These are phyloP conservation scores for Cotesia vestalis DNA, from an alignment of 1,140 invertebrate genomes.

Conservation along the genomic window DNA sequence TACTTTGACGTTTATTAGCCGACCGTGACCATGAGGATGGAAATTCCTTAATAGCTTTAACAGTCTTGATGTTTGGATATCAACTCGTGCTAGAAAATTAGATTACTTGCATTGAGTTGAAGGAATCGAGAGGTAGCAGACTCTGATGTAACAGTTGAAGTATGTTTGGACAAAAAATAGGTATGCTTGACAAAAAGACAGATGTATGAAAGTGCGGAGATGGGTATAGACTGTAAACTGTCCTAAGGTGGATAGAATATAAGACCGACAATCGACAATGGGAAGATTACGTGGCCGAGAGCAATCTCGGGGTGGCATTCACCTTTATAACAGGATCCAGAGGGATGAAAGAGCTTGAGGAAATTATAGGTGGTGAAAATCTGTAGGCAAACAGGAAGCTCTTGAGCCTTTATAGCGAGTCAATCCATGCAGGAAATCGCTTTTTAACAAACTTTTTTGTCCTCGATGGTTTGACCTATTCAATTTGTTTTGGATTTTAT, in stretches of 20 bases:
- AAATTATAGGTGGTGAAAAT: constrained; percentile 48
- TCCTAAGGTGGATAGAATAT: constrained; percentile 3
- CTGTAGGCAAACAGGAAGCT: constrained; percentile 47
- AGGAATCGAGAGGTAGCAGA: neutral
- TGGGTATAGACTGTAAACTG: constrained; percentile 23
- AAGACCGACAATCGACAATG: constrained; percentile 26
- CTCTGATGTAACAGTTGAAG: neutral
- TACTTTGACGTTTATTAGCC: too few relatives aligned
- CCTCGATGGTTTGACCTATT: constrained; percentile 42
- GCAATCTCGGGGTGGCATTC: constrained; percentile 35
- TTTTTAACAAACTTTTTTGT: constrained; percentile 34
- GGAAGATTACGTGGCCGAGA: constrained; percentile 37
- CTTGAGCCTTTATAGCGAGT: constrained; percentile 39
- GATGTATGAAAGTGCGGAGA: constrained; percentile 5
- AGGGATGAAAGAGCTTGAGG: constrained; percentile 27
- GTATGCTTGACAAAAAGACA: neutral
- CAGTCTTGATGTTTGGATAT: neutral
- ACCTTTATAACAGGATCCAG: constrained; percentile 44
- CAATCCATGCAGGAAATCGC: constrained; percentile 55
- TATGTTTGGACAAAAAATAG: neutral
- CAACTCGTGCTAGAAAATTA: neutral
- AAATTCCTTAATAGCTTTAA: neutral
- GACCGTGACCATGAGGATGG: neutral
- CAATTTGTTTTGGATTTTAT: constrained; percentile 24
- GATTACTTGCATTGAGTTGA: too few relatives aligned